Conservation (phyloP, 2,113 vertebrate species). For the Megatriorchis doriae region DNA sequence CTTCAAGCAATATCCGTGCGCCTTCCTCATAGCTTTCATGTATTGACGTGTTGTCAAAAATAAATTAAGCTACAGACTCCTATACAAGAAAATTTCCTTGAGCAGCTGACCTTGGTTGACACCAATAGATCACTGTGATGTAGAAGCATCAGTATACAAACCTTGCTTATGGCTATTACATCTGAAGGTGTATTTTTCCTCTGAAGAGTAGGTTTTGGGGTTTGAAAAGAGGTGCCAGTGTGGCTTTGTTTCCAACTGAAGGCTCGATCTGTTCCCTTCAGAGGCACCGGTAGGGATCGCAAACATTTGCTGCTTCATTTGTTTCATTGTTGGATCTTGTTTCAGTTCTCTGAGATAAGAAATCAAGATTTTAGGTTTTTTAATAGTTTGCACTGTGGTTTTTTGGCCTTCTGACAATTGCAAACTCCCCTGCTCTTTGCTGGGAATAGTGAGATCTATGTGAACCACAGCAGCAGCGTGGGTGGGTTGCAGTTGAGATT, state of each 20-base stretch:
- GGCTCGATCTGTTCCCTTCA: background rate
- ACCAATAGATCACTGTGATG: background rate
- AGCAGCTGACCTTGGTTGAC: background rate
- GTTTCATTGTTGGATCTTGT: background rate
- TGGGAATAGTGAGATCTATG: background rate
- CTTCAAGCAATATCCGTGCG: background rate
- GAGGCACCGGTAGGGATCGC: accelerated
- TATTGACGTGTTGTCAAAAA: background rate
- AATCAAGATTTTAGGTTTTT: background rate
- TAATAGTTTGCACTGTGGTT: background rate
- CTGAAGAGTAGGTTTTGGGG: background rate
- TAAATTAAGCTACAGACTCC: background rate
- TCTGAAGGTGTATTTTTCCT: background rate
- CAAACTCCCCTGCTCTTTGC: background rate
- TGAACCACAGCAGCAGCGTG: background rate
- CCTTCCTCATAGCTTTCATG: background rate
- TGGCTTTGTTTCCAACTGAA: background rate
- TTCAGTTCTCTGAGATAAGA: background rate
- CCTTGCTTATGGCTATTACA: background rate
- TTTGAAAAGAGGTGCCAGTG: background rate
- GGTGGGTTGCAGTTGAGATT: background rate
- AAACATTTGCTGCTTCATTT: background rate
- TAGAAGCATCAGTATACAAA: background rate
- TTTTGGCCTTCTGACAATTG: background rate
- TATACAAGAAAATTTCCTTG: background rate